Percentiles rank a stretch among this genome's conserved stretches.
These are phyloP conservation scores for Dynastes tityus DNA, from an alignment of 2,888 invertebrate genomes.

Conservation along the genomic window DNA sequence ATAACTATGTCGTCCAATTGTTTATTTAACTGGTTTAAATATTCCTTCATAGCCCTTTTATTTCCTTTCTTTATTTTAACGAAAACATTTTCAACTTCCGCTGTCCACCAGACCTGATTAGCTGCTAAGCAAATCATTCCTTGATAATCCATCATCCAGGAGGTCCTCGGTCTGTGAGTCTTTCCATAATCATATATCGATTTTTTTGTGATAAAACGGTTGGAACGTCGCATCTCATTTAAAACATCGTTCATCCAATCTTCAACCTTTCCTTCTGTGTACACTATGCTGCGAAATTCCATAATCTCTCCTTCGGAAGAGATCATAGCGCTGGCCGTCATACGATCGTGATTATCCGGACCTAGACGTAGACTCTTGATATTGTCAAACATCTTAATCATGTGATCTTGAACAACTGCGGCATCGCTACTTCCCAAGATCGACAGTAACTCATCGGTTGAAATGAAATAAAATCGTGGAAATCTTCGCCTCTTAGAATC, in stretches of 20 bases:
- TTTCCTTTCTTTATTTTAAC: constrained; percentile 80
- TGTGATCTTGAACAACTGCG: constrained; percentile 90
- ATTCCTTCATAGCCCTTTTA: constrained; percentile 93
- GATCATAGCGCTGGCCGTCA: constrained; percentile 86
- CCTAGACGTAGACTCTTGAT: constrained; percentile 76
- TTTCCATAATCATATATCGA: constrained; percentile 90
- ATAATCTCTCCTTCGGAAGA: constrained; percentile 91
- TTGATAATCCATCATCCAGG: constrained; percentile 92
- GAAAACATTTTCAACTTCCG: constrained; percentile 94
- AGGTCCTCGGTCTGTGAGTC: constrained; percentile 78
- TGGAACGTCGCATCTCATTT: constrained; percentile 87
- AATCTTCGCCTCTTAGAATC: constrained; percentile 91
- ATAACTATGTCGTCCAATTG: constrained; percentile 90
- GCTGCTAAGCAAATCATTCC: constrained; percentile 79
- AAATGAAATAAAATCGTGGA: constrained; percentile 94
- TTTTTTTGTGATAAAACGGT: constrained; percentile 89
- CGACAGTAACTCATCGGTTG: constrained; percentile 91
- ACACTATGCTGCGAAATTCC: constrained; percentile 83
- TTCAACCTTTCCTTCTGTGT: constrained; percentile 88
- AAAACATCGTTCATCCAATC: constrained; percentile 94
- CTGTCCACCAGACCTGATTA: constrained; percentile 97
- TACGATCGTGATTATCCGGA: constrained; percentile 78
- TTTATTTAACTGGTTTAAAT: constrained; percentile 83
- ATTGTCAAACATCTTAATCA: constrained; percentile 97
- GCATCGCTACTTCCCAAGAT: constrained; percentile 91